Evolutionary conservation across 2,797 vertebrate genomes (phyloP), one percentile per base, ranked within the genome.

Genomic region (Chloroceryle amazona): DNA sequence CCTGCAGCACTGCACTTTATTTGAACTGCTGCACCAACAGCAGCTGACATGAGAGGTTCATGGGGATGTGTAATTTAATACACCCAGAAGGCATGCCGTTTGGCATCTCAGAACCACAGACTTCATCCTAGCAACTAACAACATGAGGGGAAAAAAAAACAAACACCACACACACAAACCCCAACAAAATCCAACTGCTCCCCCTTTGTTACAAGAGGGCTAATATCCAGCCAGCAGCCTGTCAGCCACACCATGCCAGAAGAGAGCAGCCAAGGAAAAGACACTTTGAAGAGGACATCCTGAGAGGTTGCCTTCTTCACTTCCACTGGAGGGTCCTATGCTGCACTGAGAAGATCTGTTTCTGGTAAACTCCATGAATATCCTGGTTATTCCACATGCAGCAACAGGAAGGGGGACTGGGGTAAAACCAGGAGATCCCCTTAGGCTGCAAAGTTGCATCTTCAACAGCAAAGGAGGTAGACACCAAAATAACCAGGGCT

Each of bases 1-100:
- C 96, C 92, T 86, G 89, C 78, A 95, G 95, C 93, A 33, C 51
- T 96, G 96, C 86, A 96, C 95, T 97, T 81, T 91, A 33, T 72
- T 73, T 95, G 96, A 97, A 96, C 91, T 81, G 75, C 91, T 72
- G 67, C 63, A 57, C 78, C 72, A 29, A 61, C 1, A 6, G 70
- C 94, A 92, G 86, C 89, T 79, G 68, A 18, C 73, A 66, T 0
- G 1, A 63, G 87, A 94, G 87, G 76, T 81, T 95, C 0, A 0
- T 42, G 62, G 61, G 46, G 52, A 78, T 3, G 9, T 20, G 12
- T 80, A 73, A 82, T 84, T 87, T 62, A 76, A 60, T 47, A 70
- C 61, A 80, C 75, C 63, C 67, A 73, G 90, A 83, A 95, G 94
- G 68, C 70, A 92, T 1, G 3, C 28, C 1, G 2, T 42, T 78